phyloP scores from a whole-genome alignment of 2,113 vertebrate species.

The Lepus americanus region DNA sequence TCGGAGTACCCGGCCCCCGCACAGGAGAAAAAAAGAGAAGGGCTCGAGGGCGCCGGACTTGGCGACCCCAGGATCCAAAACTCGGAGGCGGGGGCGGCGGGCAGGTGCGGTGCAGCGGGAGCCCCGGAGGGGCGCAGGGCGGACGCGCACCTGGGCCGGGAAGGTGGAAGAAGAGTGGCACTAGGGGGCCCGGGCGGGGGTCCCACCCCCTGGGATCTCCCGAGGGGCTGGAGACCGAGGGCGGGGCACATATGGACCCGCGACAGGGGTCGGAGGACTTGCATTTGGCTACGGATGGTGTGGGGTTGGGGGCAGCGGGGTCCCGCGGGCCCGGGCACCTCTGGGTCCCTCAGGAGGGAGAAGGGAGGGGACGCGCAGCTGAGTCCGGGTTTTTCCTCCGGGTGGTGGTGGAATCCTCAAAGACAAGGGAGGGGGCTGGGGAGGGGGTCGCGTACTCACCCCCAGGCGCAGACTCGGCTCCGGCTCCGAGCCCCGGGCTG shows the following conservation, averaged over 20 bases:
- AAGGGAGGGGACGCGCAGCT: conserved; percentile 76
- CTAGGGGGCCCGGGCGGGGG: conserved; percentile 7
- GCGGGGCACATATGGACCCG: conserved; percentile 42
- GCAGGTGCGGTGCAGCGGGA: conserved; percentile 52
- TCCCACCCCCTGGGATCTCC: conserved; percentile 42
- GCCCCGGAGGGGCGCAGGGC: conserved; percentile 12
- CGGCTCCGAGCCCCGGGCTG: conserved; percentile 74
- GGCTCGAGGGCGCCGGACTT: conserved; percentile 52
- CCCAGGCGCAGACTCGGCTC: conserved; percentile 80
- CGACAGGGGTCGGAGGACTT: background rate
- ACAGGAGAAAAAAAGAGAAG: conserved; percentile 54
- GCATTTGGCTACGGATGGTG: conserved; percentile 39
- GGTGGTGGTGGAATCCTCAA: conserved; percentile 47
- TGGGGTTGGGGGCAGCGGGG: conserved; percentile 63
- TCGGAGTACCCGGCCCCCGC: background rate
- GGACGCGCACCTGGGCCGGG: conserved; percentile 62
- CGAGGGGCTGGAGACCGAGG: conserved; percentile 10
- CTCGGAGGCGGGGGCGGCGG: conserved; percentile 74
- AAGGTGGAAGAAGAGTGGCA: conserved; percentile 60
- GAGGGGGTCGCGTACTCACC: conserved; percentile 79
- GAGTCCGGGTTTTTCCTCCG: conserved; percentile 49
- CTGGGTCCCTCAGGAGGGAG: conserved; percentile 70
- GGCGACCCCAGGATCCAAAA: conserved; percentile 58
- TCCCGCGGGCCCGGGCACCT: conserved; percentile 71
- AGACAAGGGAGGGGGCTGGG: conserved; percentile 54